Conservation (phyloP, 2,797 vertebrate genomes). For the Pseudochirops corinnae region DNA sequence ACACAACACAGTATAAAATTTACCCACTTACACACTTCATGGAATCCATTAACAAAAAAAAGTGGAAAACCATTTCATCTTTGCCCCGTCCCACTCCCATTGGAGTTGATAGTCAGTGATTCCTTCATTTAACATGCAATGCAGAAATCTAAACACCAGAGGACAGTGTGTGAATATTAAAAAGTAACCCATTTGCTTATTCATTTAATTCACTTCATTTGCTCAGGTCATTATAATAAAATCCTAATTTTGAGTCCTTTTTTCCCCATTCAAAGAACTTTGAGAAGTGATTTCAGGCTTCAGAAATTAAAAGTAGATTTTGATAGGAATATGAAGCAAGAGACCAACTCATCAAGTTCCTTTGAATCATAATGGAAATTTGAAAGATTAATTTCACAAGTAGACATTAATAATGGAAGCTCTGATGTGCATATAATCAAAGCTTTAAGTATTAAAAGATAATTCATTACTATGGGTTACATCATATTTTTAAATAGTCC, state of each 20-base stretch:
- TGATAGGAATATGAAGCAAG: conserved; percentile 70
- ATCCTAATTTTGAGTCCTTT: conserved; percentile 66
- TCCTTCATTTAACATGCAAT: conserved; percentile 64
- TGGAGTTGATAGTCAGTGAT: not conserved
- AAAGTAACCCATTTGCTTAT: conserved; percentile 47
- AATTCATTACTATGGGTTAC: conserved; percentile 72
- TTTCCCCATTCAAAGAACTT: conserved; percentile 64
- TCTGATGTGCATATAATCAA: conserved; percentile 76
- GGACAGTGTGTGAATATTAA: conserved; percentile 74
- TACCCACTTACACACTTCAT: conserved; percentile 6
- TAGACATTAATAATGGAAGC: conserved; percentile 75
- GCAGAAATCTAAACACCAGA: conserved; percentile 74
- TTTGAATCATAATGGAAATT: conserved; percentile 77
- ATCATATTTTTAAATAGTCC: conserved; percentile 74
- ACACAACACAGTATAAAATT: not conserved
- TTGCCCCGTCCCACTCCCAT: not conserved
- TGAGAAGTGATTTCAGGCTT: conserved; percentile 72
- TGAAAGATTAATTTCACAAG: conserved; percentile 79
- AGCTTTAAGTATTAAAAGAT: conserved; percentile 74
- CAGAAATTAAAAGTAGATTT: conserved; percentile 72
- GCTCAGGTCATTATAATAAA: conserved; percentile 60
- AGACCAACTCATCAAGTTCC: conserved; percentile 74
- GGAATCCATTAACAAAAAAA: not conserved
- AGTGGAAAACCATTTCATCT: not conserved
- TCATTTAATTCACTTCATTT: conserved; percentile 52